phyloP scores from a whole-genome alignment of 2,797 vertebrate species.

The Danio albolineatus region DNA sequence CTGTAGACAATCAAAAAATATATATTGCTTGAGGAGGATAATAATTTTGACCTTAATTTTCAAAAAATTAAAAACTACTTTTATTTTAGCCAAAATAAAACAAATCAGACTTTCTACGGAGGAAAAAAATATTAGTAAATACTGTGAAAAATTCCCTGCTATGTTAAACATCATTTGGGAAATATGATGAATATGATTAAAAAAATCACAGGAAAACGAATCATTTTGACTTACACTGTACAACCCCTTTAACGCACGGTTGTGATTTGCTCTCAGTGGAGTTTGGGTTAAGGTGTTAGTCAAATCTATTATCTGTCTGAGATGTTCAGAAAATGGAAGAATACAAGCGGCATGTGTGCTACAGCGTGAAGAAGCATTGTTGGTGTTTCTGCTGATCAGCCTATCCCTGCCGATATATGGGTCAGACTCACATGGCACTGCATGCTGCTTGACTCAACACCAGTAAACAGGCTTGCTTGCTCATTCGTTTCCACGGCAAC shows the following conservation, averaged over 20 bases:
- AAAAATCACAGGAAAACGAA: no score
- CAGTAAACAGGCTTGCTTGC: conserved; percentile 25
- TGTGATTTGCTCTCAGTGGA: not conserved
- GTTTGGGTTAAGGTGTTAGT: not conserved
- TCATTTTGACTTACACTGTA: no score
- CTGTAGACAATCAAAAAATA: no score
- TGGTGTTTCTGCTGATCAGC: conserved; percentile 25
- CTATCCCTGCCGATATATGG: conserved; percentile 50
- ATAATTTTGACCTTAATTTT: no score
- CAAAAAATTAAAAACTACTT: no score
- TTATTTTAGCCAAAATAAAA: no score
- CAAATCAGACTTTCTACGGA: no score
- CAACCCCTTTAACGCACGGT: not conserved
- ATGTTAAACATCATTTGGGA: no score
- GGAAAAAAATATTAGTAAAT: no score
- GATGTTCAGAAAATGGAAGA: not conserved
- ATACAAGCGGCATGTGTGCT: not conserved
- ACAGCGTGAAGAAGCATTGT: not conserved
- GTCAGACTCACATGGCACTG: conserved; percentile 55
- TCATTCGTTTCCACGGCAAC: conserved; percentile 58
- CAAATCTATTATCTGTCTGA: not conserved
- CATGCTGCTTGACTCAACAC: conserved; percentile 53
- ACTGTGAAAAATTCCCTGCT: no score
- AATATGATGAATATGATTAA: no score
- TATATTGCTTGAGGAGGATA: no score